These are phyloP conservation scores for Enteromius trimaculatus DNA, from an alignment of 2,797 vertebrate genomes.

Conservation along the genomic window DNA sequence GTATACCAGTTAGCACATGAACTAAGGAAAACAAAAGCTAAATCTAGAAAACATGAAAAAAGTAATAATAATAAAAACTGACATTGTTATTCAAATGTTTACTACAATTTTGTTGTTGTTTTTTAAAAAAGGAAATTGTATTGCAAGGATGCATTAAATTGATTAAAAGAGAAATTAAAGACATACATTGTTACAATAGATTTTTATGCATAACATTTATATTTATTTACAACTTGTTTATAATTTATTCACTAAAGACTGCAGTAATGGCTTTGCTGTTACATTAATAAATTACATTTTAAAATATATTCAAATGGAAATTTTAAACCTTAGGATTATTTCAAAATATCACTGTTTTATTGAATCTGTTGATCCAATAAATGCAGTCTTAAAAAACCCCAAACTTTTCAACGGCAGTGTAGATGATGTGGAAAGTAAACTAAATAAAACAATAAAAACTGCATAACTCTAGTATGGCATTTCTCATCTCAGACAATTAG, in stretches of 20 bases:
- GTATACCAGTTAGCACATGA: neutral
- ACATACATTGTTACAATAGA: neutral
- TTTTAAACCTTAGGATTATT: neutral
- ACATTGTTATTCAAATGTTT: neutral
- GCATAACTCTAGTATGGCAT: neutral
- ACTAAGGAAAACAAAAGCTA: neutral
- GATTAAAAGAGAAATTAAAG: neutral
- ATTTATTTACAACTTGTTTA: neutral
- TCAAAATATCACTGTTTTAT: neutral
- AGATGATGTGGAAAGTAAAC: neutral
- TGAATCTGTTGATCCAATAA: neutral
- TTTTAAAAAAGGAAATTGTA: neutral
- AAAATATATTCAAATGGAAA: neutral
- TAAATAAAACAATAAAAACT: neutral
- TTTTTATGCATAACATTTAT: neutral
- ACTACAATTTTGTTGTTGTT: too few species aligned
- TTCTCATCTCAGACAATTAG: neutral
- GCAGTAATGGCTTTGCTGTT: neutral
- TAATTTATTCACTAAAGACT: neutral
- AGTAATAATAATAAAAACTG: neutral
- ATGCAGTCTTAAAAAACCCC: neutral
- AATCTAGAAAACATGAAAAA: neutral
- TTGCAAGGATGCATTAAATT: neutral
- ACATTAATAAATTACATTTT: neutral
- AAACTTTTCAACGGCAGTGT: neutral